Evolutionary conservation across 2,113 vertebrate species (phyloP).

Genomic region (Urocolius indicus): DNA sequence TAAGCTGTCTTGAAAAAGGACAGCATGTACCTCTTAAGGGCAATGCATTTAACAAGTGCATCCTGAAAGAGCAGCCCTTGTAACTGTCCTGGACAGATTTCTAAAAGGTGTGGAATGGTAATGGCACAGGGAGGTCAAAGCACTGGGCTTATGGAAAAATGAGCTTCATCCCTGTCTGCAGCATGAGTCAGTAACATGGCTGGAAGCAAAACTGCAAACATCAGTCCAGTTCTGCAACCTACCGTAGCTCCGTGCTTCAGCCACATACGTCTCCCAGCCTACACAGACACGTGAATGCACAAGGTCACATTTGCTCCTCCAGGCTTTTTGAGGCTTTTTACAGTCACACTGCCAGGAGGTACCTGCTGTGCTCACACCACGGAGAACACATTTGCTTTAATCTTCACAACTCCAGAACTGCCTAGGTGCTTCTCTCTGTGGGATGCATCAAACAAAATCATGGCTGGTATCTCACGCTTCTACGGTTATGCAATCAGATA

Average conservation of each 20-base stretch:
- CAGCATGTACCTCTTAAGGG: background rate
- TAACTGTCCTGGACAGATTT: background rate
- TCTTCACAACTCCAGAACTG: background rate
- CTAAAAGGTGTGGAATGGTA: background rate
- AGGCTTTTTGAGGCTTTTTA: background rate
- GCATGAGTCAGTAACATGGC: background rate
- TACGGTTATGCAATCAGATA: background rate
- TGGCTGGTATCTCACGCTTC: background rate
- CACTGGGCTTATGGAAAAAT: background rate
- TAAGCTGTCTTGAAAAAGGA: conserved; percentile 16
- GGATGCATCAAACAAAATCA: background rate
- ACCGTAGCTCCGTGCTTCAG: background rate
- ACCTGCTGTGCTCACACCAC: background rate
- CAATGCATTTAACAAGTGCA: background rate
- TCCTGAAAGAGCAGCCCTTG: background rate
- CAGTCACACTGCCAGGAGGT: background rate
- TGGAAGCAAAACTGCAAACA: background rate
- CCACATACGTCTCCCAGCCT: background rate
- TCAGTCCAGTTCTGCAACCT: background rate
- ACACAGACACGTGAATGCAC: fast-evolving
- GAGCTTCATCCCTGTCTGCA: background rate
- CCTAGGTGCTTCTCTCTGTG: background rate
- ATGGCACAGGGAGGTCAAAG: conserved; percentile 17
- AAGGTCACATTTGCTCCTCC: background rate
- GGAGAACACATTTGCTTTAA: background rate